Percentiles rank a stretch among this genome's conserved stretches.
These are phyloP conservation scores for Heliconius congener DNA, from an alignment of 1,140 invertebrate species.

Conservation along the genomic window DNA sequence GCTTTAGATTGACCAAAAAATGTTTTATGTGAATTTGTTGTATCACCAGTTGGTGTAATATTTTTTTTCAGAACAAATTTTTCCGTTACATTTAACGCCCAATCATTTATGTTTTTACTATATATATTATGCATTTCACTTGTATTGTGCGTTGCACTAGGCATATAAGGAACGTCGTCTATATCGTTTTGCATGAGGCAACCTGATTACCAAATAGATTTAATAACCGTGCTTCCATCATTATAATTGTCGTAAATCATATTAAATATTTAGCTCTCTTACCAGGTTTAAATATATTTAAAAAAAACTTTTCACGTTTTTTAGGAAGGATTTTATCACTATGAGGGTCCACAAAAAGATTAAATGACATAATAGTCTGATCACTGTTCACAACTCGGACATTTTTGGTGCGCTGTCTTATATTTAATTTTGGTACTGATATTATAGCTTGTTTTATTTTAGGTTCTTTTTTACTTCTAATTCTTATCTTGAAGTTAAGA, in stretches of 20 bases:
- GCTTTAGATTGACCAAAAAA: conserved; percentile 70
- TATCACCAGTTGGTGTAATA: conserved; percentile 19
- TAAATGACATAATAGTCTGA: conserved; percentile 68
- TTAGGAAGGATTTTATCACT: conserved; percentile 38
- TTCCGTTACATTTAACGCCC: conserved; percentile 30
- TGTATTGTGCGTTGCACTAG: conserved; percentile 26
- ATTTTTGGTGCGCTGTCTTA: conserved; percentile 41
- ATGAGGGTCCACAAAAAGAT: conserved; percentile 56
- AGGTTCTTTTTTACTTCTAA: conserved; percentile 55
- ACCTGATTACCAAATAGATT: conserved; percentile 3
- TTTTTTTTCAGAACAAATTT: conserved; percentile 47
- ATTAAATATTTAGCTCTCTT: conserved; percentile 3
- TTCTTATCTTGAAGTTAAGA: conserved; percentile 64
- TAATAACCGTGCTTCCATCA: background rate
- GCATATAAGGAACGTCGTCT: conserved; percentile 52
- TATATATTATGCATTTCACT: conserved; percentile 18
- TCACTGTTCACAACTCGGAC: conserved; percentile 60
- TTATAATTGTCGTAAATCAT: background rate
- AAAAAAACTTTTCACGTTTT: conserved; percentile 59
- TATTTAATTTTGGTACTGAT: conserved; percentile 46
- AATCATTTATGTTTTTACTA: conserved; percentile 20
- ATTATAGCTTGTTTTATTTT: conserved; percentile 40
- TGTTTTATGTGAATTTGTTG: conserved; percentile 37
- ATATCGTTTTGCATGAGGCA: conserved; percentile 49
- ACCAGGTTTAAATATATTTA: conserved; percentile 58